A percentile compares a stretch with the other conserved stretches of the same genome.
These are phyloP conservation scores for Plagiodera versicolora DNA, from an alignment of 2,888 invertebrate genomes.

Conservation along the genomic window DNA sequence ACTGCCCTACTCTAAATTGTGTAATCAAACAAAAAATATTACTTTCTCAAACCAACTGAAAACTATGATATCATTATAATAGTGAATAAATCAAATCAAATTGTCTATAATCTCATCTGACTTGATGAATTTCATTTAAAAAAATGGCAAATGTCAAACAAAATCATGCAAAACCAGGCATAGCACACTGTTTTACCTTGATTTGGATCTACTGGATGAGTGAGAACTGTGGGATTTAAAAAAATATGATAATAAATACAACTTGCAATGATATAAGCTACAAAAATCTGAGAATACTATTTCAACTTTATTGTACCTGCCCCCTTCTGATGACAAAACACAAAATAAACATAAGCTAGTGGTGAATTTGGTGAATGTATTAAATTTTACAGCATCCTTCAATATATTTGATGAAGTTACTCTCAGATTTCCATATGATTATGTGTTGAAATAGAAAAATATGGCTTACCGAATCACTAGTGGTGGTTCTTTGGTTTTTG, in stretches of 20 bases:
- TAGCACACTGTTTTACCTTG: constrained; percentile 33
- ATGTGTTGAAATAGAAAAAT: neutral
- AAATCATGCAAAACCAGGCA: constrained; percentile 17
- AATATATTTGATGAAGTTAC: neutral
- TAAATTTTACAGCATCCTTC: too few relatives aligned
- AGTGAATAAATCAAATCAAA: too few relatives aligned
- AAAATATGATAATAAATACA: constrained; percentile 17
- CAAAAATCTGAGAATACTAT: constrained; percentile 8
- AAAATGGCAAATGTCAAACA: neutral
- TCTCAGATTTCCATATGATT: constrained; percentile 24
- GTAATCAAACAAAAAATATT: too few relatives aligned
- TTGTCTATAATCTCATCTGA: neutral
- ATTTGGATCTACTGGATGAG: constrained; percentile 31
- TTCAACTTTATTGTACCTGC: neutral
- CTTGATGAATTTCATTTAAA: neutral
- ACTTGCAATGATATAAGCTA: constrained; percentile 19
- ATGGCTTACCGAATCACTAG: constrained; percentile 47
- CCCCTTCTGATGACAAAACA: neutral
- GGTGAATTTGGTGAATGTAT: neutral
- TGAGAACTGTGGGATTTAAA: constrained; percentile 19
- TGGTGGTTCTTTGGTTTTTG: constrained; percentile 46
- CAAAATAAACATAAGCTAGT: neutral
- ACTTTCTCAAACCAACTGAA: too few relatives aligned
- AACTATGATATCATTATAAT: too few relatives aligned
- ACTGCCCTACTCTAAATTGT: too few relatives aligned